Conservation (phyloP, 2,888 invertebrate genomes). For the Megaustenia siamemsis region DNA sequence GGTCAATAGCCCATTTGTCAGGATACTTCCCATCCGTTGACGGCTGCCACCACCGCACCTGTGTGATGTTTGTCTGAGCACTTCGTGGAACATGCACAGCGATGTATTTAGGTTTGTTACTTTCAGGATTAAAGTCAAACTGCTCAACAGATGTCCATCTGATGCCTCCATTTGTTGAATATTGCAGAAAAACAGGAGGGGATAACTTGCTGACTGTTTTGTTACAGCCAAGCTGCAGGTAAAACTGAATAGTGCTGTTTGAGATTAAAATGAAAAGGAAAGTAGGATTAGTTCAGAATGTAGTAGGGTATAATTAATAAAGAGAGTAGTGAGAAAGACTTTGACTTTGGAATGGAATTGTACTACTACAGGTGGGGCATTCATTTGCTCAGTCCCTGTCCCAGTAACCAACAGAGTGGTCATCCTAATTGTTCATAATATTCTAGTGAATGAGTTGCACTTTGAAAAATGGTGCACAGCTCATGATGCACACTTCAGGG, state of each 20-base stretch:
- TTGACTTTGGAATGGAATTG: too few relatives aligned
- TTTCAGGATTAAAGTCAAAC: constrained; percentile 73
- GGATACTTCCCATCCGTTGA: constrained; percentile 73
- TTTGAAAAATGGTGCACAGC: too few relatives aligned
- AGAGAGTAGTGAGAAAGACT: not conserved
- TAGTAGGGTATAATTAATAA: not conserved
- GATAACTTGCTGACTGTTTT: constrained; percentile 65
- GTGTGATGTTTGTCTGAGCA: constrained; percentile 74
- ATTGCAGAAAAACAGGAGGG: constrained; percentile 79
- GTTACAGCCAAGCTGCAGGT: constrained; percentile 76
- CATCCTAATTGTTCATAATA: too few relatives aligned
- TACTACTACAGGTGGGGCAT: too few relatives aligned
- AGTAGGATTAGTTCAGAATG: not conserved
- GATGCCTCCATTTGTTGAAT: constrained; percentile 79
- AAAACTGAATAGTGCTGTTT: constrained; percentile 79
- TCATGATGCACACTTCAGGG: too few relatives aligned
- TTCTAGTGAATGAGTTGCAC: too few relatives aligned
- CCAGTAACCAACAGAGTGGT: too few relatives aligned
- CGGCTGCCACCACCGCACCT: constrained; percentile 79
- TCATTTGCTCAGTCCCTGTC: too few relatives aligned
- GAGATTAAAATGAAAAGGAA: not conserved
- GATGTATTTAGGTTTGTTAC: constrained; percentile 72
- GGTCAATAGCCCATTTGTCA: constrained; percentile 80
- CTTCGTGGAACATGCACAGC: constrained; percentile 75
- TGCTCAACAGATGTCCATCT: constrained; percentile 79